phyloP scores from a whole-genome alignment of 2,888 invertebrate species.

The Heliconius sara region DNA sequence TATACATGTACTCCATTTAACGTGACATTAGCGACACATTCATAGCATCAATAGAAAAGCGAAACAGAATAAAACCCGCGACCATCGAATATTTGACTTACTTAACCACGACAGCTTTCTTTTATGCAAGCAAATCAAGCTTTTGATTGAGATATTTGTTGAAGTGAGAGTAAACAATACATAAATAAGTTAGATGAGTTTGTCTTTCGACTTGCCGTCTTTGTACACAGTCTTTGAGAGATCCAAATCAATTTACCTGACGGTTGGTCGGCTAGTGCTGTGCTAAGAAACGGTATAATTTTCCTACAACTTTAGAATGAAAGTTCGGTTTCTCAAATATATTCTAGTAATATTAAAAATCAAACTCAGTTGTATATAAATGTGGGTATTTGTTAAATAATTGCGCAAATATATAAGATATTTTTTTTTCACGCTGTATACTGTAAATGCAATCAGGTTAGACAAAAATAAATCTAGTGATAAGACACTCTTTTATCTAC shows the following conservation, averaged over 20 bases:
- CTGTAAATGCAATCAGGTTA: too few species aligned
- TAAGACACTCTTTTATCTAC: too few species aligned
- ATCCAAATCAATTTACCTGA: constrained; percentile 38
- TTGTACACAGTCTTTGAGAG: constrained; percentile 28
- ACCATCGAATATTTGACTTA: neutral
- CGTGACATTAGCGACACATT: too few species aligned
- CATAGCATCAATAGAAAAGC: neutral
- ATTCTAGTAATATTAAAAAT: too few species aligned
- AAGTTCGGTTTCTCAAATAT: too few species aligned
- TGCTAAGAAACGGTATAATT: neutral
- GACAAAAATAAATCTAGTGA: too few species aligned
- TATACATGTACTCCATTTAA: too few species aligned
- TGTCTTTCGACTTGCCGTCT: constrained; percentile 18
- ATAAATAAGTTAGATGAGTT: constrained; percentile 27
- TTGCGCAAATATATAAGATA: too few species aligned
- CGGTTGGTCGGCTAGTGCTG: constrained; percentile 1
- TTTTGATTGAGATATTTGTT: constrained; percentile 8
- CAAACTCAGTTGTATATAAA: too few species aligned
- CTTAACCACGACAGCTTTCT: neutral
- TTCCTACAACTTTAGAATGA: neutral
- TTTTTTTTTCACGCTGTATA: too few species aligned
- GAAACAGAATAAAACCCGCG: neutral
- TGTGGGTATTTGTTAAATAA: too few species aligned
- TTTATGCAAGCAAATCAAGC: neutral
- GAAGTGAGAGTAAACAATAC: neutral